Base-by-base conservation (phyloP, 1,140 invertebrate species). In the Ridgeia piscesae region DNA sequence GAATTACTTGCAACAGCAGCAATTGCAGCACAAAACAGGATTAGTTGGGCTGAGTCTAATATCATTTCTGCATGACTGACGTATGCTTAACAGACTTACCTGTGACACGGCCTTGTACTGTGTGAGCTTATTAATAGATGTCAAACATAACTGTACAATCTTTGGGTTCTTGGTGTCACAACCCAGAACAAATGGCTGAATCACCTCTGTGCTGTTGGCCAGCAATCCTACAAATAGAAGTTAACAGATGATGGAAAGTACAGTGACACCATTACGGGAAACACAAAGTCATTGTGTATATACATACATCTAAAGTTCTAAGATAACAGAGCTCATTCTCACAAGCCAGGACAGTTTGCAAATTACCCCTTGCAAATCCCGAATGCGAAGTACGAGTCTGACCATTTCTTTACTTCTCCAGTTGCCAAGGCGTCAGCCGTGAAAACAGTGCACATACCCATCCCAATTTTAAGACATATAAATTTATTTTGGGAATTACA, bases 121-220 rank as follows among this genome's bases (percentile, higher is more conserved):
- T 21, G 97, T 96, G 50, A 97, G 94, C 93, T 96, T 96, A 94
- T 97, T 97, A 89, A 99, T 99, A 92, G 98, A 98, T 93, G 97
- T 97, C 77, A 99, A 96, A 95, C 98, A 99, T 95, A 99, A 97
- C 97, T 99, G 96, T 88, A 99, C 98, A 94, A 99, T 98, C 97
- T 99, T 99, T 34, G 98, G 97, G 96, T 99, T 98, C 97, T 99
- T 99, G 34, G 98, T 99, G 95, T 99, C 99, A 97, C 99, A 99
- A 95, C 98, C 99, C 96, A 99, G 98, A 91, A 99, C 98, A 94
- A 99, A 97, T n/a, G 99, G 99, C 96, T 99, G 99, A 34, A 99
- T 96, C 94, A 99, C 98, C 96, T 99, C 97, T 42, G 95, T 93
- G 94, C 96, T 97, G 50, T 96, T 96, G 48, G 95, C 94, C 17